phyloP scores from a whole-genome alignment of 1,140 invertebrate species.

The Bombus superbus region DNA sequence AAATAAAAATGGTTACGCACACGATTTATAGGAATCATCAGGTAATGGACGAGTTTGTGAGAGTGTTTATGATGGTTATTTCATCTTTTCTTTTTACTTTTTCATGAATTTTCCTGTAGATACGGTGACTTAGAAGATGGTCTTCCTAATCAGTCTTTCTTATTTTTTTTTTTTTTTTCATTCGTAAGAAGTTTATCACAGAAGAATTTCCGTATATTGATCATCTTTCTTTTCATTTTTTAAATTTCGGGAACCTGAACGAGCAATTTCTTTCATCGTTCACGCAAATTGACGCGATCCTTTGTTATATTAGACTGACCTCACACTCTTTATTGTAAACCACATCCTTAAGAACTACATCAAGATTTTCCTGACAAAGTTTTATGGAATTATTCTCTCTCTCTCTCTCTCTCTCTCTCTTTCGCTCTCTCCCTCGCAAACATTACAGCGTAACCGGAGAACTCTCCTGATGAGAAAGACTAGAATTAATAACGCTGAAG shows the following conservation, averaged over 20 bases:
- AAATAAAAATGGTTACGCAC: not conserved
- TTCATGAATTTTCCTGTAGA: not conserved
- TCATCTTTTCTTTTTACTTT: not conserved
- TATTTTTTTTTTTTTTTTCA: slow-evolving; percentile 50
- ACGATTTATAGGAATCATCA: not conserved
- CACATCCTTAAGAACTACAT: slow-evolving; percentile 36
- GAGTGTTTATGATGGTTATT: not conserved
- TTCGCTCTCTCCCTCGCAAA: slow-evolving; percentile 3
- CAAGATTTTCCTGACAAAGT: slow-evolving; percentile 8
- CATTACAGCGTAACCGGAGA: slow-evolving; percentile 19
- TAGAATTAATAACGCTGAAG: slow-evolving; percentile 58
- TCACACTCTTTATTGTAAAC: slow-evolving; percentile 34
- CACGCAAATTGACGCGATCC: slow-evolving; percentile 62
- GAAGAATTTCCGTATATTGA: slow-evolving; percentile 46
- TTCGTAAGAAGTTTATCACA: slow-evolving; percentile 60
- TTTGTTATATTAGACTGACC: slow-evolving; percentile 11
- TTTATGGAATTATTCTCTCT: slow-evolving; percentile 12
- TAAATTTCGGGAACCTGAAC: slow-evolving; percentile 12
- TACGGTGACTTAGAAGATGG: slow-evolving; percentile 39
- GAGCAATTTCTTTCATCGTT: slow-evolving; percentile 28
- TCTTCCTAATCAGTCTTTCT: slow-evolving; percentile 64
- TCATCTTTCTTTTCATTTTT: not conserved
- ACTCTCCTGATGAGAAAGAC: slow-evolving; percentile 62
- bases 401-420: not conserved
- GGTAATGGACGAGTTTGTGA: not conserved